Conservation (phyloP, 2,888 invertebrate genomes). For the Himalopsyche kuldschensis region DNA sequence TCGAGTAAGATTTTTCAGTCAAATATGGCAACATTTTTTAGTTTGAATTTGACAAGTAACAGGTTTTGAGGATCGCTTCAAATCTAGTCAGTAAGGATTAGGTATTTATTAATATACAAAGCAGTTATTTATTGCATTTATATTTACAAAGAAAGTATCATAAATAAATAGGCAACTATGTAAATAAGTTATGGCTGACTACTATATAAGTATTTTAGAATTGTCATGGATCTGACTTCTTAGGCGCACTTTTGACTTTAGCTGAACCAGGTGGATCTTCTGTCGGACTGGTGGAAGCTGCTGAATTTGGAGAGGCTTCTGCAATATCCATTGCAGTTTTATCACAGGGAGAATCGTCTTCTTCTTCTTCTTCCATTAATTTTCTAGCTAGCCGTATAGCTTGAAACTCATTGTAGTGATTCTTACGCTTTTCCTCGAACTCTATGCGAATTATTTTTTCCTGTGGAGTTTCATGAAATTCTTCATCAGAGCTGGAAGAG, state of each 20-base stretch:
- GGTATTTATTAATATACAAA: not conserved
- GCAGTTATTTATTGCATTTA: conserved; percentile 9
- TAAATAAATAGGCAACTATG: conserved; percentile 20
- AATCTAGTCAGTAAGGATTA: not conserved
- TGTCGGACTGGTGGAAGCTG: conserved; percentile 9
- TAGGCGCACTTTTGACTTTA: conserved; percentile 18
- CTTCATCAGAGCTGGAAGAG: conserved; percentile 59
- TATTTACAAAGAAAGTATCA: conserved; percentile 27
- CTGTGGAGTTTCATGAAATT: conserved; percentile 64
- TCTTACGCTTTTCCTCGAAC: conserved; percentile 92
- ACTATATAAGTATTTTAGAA: conserved; percentile 10
- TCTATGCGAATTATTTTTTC: conserved; percentile 68
- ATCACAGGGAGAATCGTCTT: conserved; percentile 58
- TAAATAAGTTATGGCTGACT: conserved; percentile 20
- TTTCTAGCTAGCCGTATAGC: conserved; percentile 91
- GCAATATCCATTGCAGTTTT: conserved; percentile 6
- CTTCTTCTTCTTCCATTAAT: conserved; percentile 86
- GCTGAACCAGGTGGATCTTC: not conserved
- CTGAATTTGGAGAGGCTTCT: not conserved
- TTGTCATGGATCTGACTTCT: conserved; percentile 13
- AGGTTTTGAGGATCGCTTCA: too few species aligned
- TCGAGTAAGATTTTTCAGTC: too few species aligned
- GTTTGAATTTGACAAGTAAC: too few species aligned
- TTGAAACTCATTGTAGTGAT: conserved; percentile 97
- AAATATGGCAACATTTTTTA: too few species aligned